Evolutionary conservation across 2,797 vertebrate genomes (phyloP).

Genomic region (Xenops minutus): DNA sequence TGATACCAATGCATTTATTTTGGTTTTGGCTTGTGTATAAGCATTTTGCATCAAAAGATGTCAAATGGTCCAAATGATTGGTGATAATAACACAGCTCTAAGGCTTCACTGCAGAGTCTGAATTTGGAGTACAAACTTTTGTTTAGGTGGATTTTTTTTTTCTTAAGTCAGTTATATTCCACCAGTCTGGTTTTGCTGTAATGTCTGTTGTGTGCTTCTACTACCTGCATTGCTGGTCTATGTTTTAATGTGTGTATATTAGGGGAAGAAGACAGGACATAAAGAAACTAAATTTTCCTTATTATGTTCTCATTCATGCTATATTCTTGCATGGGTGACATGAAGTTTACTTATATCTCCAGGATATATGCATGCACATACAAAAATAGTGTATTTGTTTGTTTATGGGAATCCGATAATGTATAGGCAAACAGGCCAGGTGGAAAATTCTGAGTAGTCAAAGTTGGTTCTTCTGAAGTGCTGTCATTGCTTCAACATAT

Average conservation of each 20-base stretch:
- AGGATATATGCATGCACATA: neutral
- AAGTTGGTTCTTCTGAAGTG: neutral
- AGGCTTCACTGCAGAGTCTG: neutral
- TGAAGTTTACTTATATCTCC: neutral
- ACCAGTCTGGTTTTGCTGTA: neutral
- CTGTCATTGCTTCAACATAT: neutral
- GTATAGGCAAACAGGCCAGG: neutral
- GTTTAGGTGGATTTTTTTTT: neutral
- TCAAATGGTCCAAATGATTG: neutral
- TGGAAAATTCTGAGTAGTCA: neutral
- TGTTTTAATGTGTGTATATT: neutral
- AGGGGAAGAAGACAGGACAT: neutral
- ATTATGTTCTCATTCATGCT: rapidly evolving
- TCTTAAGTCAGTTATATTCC: neutral
- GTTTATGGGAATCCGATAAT: neutral
- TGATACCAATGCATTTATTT: slow-evolving; percentile 1
- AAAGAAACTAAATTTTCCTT: neutral
- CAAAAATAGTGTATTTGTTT: neutral
- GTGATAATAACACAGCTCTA: neutral
- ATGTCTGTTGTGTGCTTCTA: neutral
- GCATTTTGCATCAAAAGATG: neutral
- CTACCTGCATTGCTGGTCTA: neutral
- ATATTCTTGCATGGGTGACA: neutral
- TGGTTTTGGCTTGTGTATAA: neutral
- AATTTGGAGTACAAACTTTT: neutral